A percentile compares a stretch with the other conserved stretches of the same genome.
Conservation (phyloP, 2,888 invertebrate species). For the Lissonota sp. region DNA sequence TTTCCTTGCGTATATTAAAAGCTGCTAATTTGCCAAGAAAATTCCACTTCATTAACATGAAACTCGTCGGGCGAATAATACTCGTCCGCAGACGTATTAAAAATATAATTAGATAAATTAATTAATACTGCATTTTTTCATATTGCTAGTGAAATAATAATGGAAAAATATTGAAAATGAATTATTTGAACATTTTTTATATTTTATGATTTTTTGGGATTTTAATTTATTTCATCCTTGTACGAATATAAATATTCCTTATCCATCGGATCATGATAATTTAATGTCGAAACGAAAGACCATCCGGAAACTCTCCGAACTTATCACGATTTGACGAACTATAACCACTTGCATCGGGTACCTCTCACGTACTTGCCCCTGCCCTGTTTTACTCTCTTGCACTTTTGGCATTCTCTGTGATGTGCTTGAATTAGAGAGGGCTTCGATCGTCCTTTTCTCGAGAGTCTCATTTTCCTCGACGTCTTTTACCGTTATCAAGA, state of each 20-base stretch:
- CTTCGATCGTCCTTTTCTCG: constrained; percentile 39
- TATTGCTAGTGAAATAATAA: no score
- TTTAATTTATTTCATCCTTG: no score
- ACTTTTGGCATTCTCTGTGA: constrained; percentile 27
- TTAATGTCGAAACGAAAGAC: not conserved
- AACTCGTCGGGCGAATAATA: no score
- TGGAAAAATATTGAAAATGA: no score
- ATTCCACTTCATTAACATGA: no score
- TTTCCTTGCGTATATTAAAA: constrained; percentile 1
- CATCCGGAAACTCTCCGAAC: constrained; percentile 2
- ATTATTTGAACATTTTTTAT: no score
- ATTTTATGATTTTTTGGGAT: no score
- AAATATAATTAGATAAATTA: no score
- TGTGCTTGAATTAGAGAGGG: constrained; percentile 47
- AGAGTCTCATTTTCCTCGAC: constrained; percentile 30
- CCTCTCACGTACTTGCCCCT: constrained; percentile 1
- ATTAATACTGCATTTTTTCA: no score
- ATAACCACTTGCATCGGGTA: constrained; percentile 32
- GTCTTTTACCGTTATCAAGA: constrained; percentile 12
- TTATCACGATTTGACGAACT: constrained; percentile 17
- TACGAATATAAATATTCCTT: constrained; percentile 3
- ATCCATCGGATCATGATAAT: constrained; percentile 31
- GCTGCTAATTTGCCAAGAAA: not conserved
- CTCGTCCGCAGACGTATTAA: no score
- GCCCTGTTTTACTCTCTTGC: not conserved